Evolutionary conservation across 2,797 vertebrate species (phyloP), one percentile per base, ranked within the genome.

Genomic region (Squalus acanthias): DNA sequence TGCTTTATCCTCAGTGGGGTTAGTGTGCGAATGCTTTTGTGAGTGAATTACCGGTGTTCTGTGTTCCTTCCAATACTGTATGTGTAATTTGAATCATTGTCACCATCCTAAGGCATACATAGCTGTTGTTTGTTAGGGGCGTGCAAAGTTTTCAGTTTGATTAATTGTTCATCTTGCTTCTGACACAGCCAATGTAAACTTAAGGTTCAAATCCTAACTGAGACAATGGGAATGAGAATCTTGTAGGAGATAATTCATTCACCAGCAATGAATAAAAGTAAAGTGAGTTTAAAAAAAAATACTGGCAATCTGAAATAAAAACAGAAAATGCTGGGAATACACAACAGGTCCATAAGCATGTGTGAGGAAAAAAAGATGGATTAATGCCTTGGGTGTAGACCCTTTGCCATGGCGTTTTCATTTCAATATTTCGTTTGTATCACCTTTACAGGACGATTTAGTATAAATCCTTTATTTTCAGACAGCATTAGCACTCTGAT

Each of bases 21-120:
- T 74, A 57, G 46, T 95, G 12, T 72, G 94, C 26, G 13, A 60
- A 95, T 17, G 50, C 57, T 60, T 76, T 5, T 15, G 53, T 74
- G 94, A 95, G 50, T 95, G 94, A 76, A 60, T 95, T 95, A n/a
- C 70, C 15, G 70, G 69, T 9, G 94, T 95, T 74, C 0, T 95
- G 69, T 74, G 46, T 74, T 95, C 94, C 70, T 95, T 95, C 70
- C 50, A 57, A 95, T 95, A 76, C 26, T 74, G 26, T 74, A 53
- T 70, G 72, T n/a, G 53, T 60, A 95, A 76, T 57, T 33, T 95
- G 26, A 74, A 95, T 72, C 70, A 76, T 33, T 76, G 70, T 60
- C 70, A 60, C 4, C 50, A 76, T 95, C 94, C 70, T 22, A 17
- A 29, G 72, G 70, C 46, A 76, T 95, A 95, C 57, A 95, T 76